Evolutionary conservation across 2,113 vertebrate species (phyloP).

Genomic region (Numida meleagris): DNA sequence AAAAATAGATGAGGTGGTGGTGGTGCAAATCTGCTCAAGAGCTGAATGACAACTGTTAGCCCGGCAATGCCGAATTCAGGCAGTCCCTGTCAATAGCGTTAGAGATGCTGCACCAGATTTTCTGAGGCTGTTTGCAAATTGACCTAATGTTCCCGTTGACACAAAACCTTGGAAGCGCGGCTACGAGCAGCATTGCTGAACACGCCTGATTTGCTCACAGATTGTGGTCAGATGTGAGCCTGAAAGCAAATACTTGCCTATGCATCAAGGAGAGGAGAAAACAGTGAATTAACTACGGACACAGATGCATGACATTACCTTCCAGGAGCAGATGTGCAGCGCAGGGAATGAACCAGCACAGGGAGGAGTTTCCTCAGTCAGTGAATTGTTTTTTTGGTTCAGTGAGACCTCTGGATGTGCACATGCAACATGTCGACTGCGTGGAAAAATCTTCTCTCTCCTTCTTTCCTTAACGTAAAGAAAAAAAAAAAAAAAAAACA

Average conservation of each 20-base stretch:
- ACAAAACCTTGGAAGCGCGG: background rate
- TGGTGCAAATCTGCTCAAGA: background rate
- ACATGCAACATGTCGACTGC: rapidly evolving
- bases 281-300: background rate
- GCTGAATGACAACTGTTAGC: slow-evolving; percentile 31
- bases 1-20: background rate
- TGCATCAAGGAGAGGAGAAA: background rate
- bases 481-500: background rate
- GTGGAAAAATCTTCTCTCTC: rapidly evolving
- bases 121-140: background rate
- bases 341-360: background rate
- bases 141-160: slow-evolving; percentile 4
- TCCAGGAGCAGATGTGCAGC: rapidly evolving
- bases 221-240: background rate
- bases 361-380: rapidly evolving
- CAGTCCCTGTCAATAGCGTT: background rate
- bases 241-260: background rate
- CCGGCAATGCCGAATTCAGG: background rate
- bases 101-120: slow-evolving; percentile 10
- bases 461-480: background rate
- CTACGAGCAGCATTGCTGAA: background rate
- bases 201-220: background rate
- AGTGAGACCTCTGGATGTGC: background rate
- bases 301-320: rapidly evolving
- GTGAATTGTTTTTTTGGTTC: background rate